Evolutionary conservation across 1,140 invertebrate species (phyloP), one percentile per base, ranked within the genome.

Genomic region (Augochlora pura): DNA sequence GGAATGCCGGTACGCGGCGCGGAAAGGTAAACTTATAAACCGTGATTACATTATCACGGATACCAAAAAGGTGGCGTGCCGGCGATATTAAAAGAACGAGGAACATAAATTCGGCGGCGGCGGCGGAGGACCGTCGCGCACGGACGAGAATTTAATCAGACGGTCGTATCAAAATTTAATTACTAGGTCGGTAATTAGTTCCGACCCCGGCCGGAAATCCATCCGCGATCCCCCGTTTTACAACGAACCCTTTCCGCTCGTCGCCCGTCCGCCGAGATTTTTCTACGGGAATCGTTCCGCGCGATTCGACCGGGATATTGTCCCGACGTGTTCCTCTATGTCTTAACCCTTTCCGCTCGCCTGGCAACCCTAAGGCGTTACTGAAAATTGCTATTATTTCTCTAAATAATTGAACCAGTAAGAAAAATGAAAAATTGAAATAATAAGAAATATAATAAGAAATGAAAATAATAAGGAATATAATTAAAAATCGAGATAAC

Each of bases 141-240:
- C 18, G n/a, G 57, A 70, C n/a, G 66, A 52, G 66, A 52, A 77
- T 77, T 77, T 77, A 77, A 77, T 70, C 75, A 63, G 66, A 77
- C 39, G 25, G 75, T 77, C 75, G 52, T 25, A 70, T 77, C 57
- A 70, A 62, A 77, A 70, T 77, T 70, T 69, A 77, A 77, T 77
- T 77, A 77, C 23, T 70, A 39, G 39, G 27, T 14, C 5, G 9
- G 75, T 77, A 77, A 77, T 77, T 77, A 70, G 66, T 69, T 77
- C 60, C 18, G n/a, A 9, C 27, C 14, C 9, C 32, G n/a, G 23
- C 9, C 46, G 66, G 32, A 70, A 52, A 62, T 62, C 59, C 21
- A 77, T 62, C n/a, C 25, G 42, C 27, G 14, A 62, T 60, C 38
- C 42, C 21, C 42, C 21, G 49, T 2, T 70, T 70, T 46, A 23